A percentile compares a stretch with the other conserved stretches of the same genome.
phyloP scores from a whole-genome alignment of 2,113 vertebrate species.

The Morphnarchus princeps region DNA sequence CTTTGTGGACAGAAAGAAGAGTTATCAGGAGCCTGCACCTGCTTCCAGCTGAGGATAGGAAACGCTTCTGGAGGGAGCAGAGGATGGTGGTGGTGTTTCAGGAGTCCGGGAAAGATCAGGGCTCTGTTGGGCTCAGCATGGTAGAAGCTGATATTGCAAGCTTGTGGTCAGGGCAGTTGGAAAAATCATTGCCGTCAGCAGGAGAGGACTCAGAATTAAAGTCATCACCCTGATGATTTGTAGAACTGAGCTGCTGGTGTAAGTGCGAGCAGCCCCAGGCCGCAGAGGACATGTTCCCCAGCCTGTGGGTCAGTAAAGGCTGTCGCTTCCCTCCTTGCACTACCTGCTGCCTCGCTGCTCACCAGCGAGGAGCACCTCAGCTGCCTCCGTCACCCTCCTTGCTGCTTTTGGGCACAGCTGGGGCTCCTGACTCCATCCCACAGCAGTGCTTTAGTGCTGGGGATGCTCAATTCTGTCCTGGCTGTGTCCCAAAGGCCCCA shows the following conservation, averaged over 20 bases:
- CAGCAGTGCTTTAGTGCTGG: background rate
- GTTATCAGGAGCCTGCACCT: conserved; percentile 31
- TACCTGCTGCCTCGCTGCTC: background rate
- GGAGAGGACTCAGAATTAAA: background rate
- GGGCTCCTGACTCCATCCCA: background rate
- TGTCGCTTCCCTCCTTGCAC: background rate
- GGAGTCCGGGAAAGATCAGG: background rate
- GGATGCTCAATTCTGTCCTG: background rate
- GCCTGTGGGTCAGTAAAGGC: background rate
- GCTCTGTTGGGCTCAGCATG: background rate
- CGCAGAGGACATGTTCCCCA: background rate
- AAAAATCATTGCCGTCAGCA: background rate
- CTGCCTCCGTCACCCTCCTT: background rate
- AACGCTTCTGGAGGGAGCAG: background rate
- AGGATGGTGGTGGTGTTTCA: background rate
- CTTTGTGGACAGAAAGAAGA: conserved; percentile 37
- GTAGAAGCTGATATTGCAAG: background rate
- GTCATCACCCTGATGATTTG: background rate
- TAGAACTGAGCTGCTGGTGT: background rate
- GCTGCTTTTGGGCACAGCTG: background rate
- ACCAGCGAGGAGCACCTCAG: background rate
- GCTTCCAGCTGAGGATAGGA: conserved; percentile 46
- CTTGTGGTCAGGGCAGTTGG: background rate
- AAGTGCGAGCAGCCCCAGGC: background rate
- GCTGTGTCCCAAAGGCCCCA: background rate